phyloP scores from a whole-genome alignment of 2,797 vertebrate species.

The Lepus oiostolus region DNA sequence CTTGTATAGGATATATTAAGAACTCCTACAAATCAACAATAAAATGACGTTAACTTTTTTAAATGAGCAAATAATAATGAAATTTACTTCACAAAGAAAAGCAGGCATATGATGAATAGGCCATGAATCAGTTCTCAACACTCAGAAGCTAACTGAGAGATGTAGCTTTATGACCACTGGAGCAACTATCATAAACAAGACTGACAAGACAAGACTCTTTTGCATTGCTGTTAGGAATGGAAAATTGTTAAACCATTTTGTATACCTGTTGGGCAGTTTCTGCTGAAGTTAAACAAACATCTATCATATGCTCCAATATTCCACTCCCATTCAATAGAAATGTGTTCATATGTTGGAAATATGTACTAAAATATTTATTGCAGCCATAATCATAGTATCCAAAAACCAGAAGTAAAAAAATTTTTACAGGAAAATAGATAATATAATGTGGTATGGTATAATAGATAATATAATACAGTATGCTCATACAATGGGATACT shows the following conservation, averaged over 20 bases:
- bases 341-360: not conserved
- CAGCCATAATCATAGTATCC: not conserved
- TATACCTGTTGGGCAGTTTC: not conserved
- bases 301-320: not conserved
- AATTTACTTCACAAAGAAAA: not conserved
- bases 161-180: not conserved
- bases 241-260: not conserved
- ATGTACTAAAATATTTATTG: not conserved
- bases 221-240: not conserved
- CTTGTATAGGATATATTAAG: slow-evolving; percentile 7
- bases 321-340: slow-evolving; percentile 23
- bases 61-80: not conserved
- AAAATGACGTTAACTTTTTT: not conserved
- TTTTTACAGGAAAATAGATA: slow-evolving; percentile 29
- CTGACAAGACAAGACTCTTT: not conserved
- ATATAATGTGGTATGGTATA: not conserved
- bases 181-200: not conserved
- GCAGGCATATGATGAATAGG: not conserved
- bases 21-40: slow-evolving; percentile 22
- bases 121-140: not conserved
- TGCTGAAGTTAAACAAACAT: not conserved
- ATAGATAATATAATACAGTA: not conserved
- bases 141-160: not conserved
- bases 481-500: not conserved
- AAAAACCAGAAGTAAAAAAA: not conserved